These are phyloP conservation scores for Phoenicopterus ruber DNA, from an alignment of 2,113 vertebrate species.

Conservation along the genomic window DNA sequence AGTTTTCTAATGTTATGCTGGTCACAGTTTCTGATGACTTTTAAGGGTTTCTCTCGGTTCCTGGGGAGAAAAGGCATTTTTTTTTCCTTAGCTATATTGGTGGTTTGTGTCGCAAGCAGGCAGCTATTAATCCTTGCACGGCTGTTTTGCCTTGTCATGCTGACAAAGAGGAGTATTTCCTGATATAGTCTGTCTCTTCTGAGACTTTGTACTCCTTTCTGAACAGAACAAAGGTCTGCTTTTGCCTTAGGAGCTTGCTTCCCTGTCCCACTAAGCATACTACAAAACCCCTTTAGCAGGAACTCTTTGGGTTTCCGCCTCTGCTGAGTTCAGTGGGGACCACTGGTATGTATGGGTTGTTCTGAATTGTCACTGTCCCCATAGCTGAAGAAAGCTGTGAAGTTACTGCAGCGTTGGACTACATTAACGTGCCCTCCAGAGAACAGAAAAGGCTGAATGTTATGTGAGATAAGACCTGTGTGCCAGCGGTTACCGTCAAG, in stretches of 20 bases:
- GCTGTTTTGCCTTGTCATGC: not conserved
- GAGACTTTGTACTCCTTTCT: not conserved
- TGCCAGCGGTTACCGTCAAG: accelerated
- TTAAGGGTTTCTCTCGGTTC: not conserved
- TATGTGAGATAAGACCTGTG: not conserved
- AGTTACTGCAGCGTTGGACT: not conserved
- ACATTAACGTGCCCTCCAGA: not conserved
- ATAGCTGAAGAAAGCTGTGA: not conserved
- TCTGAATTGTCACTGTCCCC: not conserved
- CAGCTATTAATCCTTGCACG: not conserved
- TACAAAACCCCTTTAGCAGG: not conserved
- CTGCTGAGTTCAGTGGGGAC: not conserved
- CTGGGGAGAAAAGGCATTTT: not conserved
- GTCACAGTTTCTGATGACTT: not conserved
- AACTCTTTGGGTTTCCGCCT: not conserved
- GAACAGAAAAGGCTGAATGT: not conserved
- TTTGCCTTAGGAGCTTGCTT: not conserved
- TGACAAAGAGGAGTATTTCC: not conserved
- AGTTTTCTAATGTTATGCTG: not conserved
- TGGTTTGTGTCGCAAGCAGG: not conserved
- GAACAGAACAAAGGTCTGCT: not conserved
- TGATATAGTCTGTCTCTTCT: not conserved
- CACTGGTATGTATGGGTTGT: not conserved
- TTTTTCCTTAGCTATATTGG: not conserved
- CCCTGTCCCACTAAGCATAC: not conserved